Conservation (phyloP, 2,888 invertebrate species). For the Tortricodes alternella region DNA sequence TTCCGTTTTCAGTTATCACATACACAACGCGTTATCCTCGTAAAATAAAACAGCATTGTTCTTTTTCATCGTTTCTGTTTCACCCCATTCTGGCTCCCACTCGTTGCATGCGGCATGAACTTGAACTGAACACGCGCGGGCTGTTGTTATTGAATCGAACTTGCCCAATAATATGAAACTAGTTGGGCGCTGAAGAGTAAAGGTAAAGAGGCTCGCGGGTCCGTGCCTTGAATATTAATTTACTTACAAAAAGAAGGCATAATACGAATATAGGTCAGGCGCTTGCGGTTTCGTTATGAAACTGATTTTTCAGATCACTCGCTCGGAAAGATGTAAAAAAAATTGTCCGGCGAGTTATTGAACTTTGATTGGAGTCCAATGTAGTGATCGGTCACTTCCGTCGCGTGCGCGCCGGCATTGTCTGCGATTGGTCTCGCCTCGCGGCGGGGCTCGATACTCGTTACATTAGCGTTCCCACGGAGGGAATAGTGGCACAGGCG, state of each 20-base stretch:
- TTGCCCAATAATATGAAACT: conserved; percentile 3
- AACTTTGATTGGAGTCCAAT: conserved; percentile 26
- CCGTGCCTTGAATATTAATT: conserved; percentile 25
- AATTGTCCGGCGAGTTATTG: conserved; percentile 14
- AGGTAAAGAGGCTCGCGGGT: not conserved
- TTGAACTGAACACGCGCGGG: not conserved
- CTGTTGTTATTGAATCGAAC: conserved; percentile 8
- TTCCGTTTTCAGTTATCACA: too few relatives aligned
- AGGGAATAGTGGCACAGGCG: too few relatives aligned
- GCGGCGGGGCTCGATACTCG: not conserved
- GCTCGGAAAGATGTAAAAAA: not conserved
- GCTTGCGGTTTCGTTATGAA: conserved; percentile 21
- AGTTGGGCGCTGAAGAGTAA: conserved; percentile 6
- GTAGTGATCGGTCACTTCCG: conserved; percentile 17
- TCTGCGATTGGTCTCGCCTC: conserved; percentile 23
- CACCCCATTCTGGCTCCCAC: not conserved
- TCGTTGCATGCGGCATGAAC: conserved; percentile 11
- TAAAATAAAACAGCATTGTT: conserved; percentile 3
- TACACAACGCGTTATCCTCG: too few relatives aligned
- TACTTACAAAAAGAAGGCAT: conserved; percentile 3
- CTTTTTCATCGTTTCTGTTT: conserved; percentile 1
- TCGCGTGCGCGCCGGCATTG: conserved; percentile 17
- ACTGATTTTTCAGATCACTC: conserved; percentile 11
- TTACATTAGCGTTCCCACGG: too few relatives aligned
- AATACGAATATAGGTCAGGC: conserved; percentile 11